phyloP scores from a whole-genome alignment of 1,140 invertebrate genomes.

The Zaprionus camerounensis region DNA sequence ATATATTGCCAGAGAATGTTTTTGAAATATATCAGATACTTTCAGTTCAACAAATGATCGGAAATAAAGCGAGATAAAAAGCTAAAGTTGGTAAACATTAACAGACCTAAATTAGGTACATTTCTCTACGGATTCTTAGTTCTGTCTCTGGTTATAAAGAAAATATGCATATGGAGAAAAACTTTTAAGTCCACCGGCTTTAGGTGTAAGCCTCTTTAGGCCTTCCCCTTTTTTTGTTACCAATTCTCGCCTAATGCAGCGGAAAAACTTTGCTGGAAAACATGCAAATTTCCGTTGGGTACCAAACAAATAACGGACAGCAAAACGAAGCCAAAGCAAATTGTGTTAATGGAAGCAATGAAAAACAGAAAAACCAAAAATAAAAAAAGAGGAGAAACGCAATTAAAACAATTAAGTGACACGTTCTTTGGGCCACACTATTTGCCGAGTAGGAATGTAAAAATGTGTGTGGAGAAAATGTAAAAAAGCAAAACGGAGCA shows the following conservation, averaged over 20 bases:
- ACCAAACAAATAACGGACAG: constrained; percentile 66
- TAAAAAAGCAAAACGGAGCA: neutral
- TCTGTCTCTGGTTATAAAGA: neutral
- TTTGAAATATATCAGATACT: too few species aligned
- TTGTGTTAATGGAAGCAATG: constrained; percentile 70
- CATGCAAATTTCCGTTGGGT: constrained; percentile 49
- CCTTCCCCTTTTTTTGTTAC: neutral
- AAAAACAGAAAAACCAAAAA: constrained; percentile 15
- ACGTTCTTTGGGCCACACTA: constrained; percentile 61
- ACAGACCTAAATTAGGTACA: neutral
- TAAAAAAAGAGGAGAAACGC: constrained; percentile 37
- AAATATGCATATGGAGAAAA: neutral
- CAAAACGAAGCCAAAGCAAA: constrained; percentile 63
- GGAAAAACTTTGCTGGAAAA: constrained; percentile 40
- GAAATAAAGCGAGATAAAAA: too few species aligned
- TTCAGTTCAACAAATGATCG: neutral
- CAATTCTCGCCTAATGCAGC: constrained; percentile 37
- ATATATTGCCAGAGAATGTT: neutral
- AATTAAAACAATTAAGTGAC: constrained; percentile 78
- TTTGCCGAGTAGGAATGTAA: constrained; percentile 54
- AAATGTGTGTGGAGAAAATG: constrained; percentile 3
- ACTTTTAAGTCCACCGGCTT: neutral
- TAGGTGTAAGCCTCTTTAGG: neutral
- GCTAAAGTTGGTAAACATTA: neutral
- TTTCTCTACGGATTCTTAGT: neutral